Evolutionary conservation across 2,113 vertebrate species (phyloP).

Genomic region (Heterocephalus glaber): DNA sequence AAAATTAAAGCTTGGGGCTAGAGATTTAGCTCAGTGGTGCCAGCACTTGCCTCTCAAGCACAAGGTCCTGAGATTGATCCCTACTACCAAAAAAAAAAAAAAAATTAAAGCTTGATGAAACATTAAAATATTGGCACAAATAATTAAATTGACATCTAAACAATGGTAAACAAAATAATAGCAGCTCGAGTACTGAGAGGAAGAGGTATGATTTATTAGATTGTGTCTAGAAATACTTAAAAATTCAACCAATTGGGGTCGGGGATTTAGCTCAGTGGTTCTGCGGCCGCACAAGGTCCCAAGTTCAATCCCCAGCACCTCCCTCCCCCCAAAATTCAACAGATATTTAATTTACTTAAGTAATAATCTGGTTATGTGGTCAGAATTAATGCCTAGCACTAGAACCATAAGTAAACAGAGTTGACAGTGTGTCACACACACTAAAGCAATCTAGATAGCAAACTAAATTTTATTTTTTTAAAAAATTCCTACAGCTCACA

Average conservation of each 20-base stretch:
- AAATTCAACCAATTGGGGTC: too few species aligned
- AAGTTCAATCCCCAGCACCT: too few species aligned
- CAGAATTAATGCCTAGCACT: background rate
- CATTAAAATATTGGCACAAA: background rate
- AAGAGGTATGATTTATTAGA: background rate
- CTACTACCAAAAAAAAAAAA: too few species aligned
- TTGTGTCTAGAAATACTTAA: background rate
- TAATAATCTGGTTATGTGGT: background rate
- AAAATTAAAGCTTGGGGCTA: background rate
- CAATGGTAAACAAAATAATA: background rate
- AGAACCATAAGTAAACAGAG: background rate
- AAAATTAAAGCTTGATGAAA: background rate
- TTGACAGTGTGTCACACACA: background rate
- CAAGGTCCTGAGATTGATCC: too few species aligned
- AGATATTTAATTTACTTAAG: background rate
- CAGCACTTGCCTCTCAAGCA: too few species aligned
- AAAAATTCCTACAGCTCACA: background rate
- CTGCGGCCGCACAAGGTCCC: too few species aligned
- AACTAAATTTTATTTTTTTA: background rate
- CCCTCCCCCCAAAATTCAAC: background rate
- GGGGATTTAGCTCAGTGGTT: too few species aligned
- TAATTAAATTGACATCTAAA: conserved; percentile 12
- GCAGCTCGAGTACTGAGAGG: background rate
- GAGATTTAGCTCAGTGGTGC: too few species aligned
- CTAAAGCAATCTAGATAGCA: background rate